A percentile compares a stretch with the other conserved stretches of the same genome.
phyloP scores from a whole-genome alignment of 2,888 invertebrate species.

The Monopis laevigella region DNA sequence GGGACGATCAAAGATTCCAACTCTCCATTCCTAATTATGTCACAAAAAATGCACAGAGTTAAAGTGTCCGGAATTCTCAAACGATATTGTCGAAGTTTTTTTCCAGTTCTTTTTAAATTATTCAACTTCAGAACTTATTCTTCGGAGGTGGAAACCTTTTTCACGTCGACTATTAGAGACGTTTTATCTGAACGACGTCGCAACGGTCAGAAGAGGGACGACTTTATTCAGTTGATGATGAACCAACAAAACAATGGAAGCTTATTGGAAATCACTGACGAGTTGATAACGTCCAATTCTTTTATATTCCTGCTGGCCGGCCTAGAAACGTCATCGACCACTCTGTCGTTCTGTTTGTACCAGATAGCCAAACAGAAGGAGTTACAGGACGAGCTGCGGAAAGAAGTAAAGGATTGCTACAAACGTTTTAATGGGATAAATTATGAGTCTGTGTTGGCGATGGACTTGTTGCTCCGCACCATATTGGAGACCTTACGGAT shows the following conservation, averaged over 20 bases:
- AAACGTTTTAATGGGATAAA: constrained; percentile 36
- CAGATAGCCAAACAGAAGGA: constrained; percentile 48
- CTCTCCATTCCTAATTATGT: constrained; percentile 54
- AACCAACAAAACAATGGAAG: constrained; percentile 47
- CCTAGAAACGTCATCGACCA: constrained; percentile 51
- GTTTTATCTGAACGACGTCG: constrained; percentile 44
- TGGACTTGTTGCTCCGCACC: constrained; percentile 40
- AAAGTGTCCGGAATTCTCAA: constrained; percentile 43
- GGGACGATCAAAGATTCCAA: constrained; percentile 43
- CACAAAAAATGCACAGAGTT: constrained; percentile 53
- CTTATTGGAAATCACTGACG: constrained; percentile 50
- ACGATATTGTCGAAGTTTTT: constrained; percentile 51
- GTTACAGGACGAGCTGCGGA: constrained; percentile 40
- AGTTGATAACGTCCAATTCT: constrained; percentile 56
- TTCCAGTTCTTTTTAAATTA: constrained; percentile 47
- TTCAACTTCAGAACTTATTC: constrained; percentile 53
- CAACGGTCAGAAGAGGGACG: constrained; percentile 38
- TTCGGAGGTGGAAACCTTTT: constrained; percentile 46
- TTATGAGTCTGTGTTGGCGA: constrained; percentile 46
- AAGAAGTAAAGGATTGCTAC: constrained; percentile 42
- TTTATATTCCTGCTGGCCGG: constrained; percentile 63
- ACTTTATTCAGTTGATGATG: constrained; percentile 58
- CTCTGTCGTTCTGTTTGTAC: constrained; percentile 53
- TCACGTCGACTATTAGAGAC: constrained; percentile 47
- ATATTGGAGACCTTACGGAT: constrained; percentile 46